These are phyloP conservation scores for Pao palembangensis DNA, from an alignment of 2,113 vertebrate species.

Conservation along the genomic window DNA sequence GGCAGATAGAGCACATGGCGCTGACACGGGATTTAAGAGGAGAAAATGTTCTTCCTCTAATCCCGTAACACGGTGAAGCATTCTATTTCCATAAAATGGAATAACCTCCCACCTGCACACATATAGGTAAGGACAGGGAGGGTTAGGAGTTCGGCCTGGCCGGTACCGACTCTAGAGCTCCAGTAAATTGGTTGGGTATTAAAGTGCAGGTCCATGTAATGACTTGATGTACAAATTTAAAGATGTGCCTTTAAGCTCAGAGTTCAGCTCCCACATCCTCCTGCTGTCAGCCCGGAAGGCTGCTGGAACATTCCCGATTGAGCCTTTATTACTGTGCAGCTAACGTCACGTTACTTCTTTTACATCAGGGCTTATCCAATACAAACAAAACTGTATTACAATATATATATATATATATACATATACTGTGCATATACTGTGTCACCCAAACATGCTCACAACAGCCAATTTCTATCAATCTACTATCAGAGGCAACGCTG, in stretches of 20 bases:
- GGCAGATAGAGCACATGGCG: conserved; percentile 24
- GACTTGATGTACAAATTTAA: conserved; percentile 50
- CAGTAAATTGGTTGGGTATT: conserved; percentile 57
- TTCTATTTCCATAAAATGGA: conserved; percentile 45
- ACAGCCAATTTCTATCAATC: too few species aligned
- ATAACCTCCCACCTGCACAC: conserved; percentile 60
- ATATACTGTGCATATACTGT: too few species aligned
- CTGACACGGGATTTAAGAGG: conserved; percentile 44
- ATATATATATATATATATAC: too few species aligned
- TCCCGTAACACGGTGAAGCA: conserved; percentile 34
- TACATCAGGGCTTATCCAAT: too few species aligned
- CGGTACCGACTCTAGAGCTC: conserved; percentile 37
- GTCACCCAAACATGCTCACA: too few species aligned
- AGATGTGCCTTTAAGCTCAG: conserved; percentile 48
- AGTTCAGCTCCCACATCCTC: conserved; percentile 20
- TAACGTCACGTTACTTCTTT: too few species aligned
- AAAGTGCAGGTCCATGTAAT: conserved; percentile 60
- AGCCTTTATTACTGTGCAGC: too few species aligned
- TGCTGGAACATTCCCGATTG: background rate
- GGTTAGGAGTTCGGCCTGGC: conserved; percentile 6
- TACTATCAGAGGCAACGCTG: too few species aligned
- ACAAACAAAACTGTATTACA: too few species aligned
- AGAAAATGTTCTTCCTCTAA: conserved; percentile 38
- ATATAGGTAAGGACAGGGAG: conserved; percentile 31
- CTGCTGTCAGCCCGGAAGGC: conserved; percentile 5